Evolutionary conservation across 2,113 vertebrate species (phyloP).

Genomic region (Chamaea fasciata): DNA sequence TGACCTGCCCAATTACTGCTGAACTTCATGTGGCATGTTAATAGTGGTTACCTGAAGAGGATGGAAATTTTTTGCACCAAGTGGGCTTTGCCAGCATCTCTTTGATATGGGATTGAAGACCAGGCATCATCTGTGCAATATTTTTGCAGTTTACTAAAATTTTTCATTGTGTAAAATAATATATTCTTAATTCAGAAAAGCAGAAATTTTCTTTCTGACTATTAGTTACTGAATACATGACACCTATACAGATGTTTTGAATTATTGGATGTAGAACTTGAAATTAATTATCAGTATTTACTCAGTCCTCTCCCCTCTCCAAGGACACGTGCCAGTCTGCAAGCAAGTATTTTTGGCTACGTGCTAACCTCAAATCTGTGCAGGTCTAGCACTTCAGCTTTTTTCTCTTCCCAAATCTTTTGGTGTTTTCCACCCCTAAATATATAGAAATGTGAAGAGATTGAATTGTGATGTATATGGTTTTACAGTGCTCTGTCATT

Average conservation of each 20-base stretch:
- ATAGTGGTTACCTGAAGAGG: neutral
- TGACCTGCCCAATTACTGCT: neutral
- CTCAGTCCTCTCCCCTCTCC: neutral
- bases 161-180: neutral
- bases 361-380: neutral
- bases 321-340: neutral
- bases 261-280: neutral
- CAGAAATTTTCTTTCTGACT: neutral
- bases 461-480: neutral
- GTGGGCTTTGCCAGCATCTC: neutral
- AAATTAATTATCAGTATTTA: neutral
- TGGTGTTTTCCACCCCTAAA: neutral
- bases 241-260: neutral
- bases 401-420: neutral
- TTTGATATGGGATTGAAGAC: neutral
- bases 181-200: neutral
- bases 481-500: neutral
- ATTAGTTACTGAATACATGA: neutral
- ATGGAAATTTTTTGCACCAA: neutral
- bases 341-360: neutral
- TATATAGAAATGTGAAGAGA: neutral
- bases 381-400: neutral
- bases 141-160: neutral
- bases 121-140: neutral
- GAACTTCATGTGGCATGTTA: neutral